These are phyloP conservation scores for Limnephilus lunatus DNA, from an alignment of 2,888 invertebrate species.

Conservation along the genomic window DNA sequence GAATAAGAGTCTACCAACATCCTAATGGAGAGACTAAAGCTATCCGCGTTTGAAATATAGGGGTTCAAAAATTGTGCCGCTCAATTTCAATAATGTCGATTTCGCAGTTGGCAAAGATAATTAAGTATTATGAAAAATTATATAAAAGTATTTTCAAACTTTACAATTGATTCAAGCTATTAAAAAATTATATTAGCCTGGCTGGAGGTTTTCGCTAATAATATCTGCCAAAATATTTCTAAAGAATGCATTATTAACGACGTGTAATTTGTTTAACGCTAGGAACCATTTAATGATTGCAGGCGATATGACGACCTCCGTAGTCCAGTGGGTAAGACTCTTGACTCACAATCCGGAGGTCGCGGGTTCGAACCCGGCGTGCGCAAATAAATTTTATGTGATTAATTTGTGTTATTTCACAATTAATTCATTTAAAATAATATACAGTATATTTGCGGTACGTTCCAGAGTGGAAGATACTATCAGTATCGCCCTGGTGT, in stretches of 20 bases:
- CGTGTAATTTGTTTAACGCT: no score
- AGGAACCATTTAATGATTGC: not conserved
- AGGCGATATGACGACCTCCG: no score
- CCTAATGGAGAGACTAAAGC: not conserved
- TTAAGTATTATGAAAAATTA: not conserved
- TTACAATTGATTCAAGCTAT: not conserved
- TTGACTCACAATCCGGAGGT: no score
- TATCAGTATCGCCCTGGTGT: no score
- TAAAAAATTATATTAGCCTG: not conserved
- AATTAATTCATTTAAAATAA: no score
- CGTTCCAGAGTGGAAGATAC: no score
- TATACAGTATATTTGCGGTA: no score
- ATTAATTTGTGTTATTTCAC: no score
- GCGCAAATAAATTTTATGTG: no score
- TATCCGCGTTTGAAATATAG: not conserved
- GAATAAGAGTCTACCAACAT: not conserved
- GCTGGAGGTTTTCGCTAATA: not conserved
- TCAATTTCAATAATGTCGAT: not conserved
- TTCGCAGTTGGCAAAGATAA: not conserved
- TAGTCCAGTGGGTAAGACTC: no score
- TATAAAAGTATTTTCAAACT: no score
- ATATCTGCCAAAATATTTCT: not conserved
- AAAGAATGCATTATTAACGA: not conserved
- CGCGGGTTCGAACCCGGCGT: no score
- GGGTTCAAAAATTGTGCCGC: not conserved